phyloP scores from a whole-genome alignment of 2,888 invertebrate species.

The Agrypnus murinus region DNA sequence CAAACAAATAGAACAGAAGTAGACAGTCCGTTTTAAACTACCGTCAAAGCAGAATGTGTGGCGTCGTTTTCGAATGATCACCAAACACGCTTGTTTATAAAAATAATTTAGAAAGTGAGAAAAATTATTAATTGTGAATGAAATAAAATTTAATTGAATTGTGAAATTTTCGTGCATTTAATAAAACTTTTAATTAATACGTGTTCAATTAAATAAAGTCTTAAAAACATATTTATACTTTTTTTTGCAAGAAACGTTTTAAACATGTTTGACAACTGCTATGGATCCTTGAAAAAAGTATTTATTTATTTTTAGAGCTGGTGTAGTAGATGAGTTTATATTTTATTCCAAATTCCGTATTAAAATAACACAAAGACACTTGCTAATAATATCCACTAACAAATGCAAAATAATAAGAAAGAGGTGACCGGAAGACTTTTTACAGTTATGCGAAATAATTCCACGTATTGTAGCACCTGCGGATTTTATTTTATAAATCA shows the following conservation, averaged over 20 bases:
- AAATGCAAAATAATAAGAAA: conserved; percentile 29
- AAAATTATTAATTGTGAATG: too few relatives aligned
- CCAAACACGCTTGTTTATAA: too few relatives aligned
- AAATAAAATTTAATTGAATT: too few relatives aligned
- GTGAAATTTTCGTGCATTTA: too few relatives aligned
- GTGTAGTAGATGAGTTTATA: neutral
- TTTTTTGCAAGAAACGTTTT: too few relatives aligned
- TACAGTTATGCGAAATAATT: conserved; percentile 24
- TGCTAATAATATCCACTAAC: conserved; percentile 32
- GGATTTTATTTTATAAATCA: neutral
- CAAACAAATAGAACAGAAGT: conserved; percentile 37
- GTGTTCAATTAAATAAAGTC: too few relatives aligned
- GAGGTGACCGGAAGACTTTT: conserved; percentile 25
- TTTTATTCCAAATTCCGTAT: conserved; percentile 13
- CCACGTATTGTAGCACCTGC: conserved; percentile 27
- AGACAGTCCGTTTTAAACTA: conserved; percentile 39
- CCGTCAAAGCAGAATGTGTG: conserved; percentile 29
- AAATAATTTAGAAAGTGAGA: too few relatives aligned
- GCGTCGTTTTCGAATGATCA: neutral
- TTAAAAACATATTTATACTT: too few relatives aligned
- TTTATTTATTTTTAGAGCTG: too few relatives aligned
- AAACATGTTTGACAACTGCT: too few relatives aligned
- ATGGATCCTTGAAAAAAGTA: too few relatives aligned
- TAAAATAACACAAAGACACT: conserved; percentile 36
- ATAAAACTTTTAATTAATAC: too few relatives aligned